Evolutionary conservation across 1,140 invertebrate genomes (phyloP), one percentile per base, ranked within the genome.

Genomic region (Matsumurasca onukii): DNA sequence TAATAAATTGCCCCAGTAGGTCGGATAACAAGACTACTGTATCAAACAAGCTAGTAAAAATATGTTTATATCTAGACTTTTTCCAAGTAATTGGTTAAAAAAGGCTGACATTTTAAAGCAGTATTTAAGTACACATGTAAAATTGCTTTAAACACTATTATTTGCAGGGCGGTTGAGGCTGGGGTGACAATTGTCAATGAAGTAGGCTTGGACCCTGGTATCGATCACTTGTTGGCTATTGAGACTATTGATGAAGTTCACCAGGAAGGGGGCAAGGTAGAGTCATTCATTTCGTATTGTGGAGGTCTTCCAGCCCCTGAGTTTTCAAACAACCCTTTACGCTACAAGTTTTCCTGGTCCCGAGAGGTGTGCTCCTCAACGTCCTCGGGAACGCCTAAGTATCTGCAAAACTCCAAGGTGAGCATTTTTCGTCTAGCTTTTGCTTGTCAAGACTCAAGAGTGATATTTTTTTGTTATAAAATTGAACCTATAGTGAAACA

Each of bases 321-420:
- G 81, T 90, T 88, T 75, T 98, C 97, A 1, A 90, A 92, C 74
- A 98, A 99, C 81, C 90, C 96, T 2, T 80, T 99, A 13, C 79
- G 97, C 17, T 99, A 99, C 80, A 99, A 99, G 79, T 99, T 99
- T 78, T 98, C 93, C 13, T 99, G 97, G 97, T 97, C 90, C 97
- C 97, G 12, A 83, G 90, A 39, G 94, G 93, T 5, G 95, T 95
- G 0, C 80, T 99, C 1, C 81, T 96, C 0, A 98, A 98, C 73
- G 93, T 95, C 0, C 80, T 98, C 1, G 88, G 90, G 20, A 88
- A 88, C 1, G 97, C 97, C 1, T 2, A 94, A 91, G 79, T 98
- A 95, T 78, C 79, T 97, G 13, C 85, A 89, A 68, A 88, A 91
- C 77, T 93, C 91, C 71, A 87, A 97, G 81, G 89, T 92, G 77